These are phyloP conservation scores for Chaenocephalus aceratus DNA, from an alignment of 2,113 vertebrate genomes.

Conservation along the genomic window DNA sequence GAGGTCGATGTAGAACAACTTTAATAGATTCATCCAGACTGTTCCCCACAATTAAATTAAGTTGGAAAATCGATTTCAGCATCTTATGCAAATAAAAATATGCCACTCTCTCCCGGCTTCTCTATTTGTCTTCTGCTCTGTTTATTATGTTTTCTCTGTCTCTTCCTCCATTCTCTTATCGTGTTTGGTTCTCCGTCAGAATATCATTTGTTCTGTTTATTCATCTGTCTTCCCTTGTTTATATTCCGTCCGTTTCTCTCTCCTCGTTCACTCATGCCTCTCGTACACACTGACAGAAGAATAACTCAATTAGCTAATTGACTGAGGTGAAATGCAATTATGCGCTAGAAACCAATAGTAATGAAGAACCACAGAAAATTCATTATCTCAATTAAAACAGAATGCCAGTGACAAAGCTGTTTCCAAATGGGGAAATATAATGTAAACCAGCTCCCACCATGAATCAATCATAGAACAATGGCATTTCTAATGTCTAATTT, in stretches of 20 bases:
- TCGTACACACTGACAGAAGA: slow-evolving; percentile 15
- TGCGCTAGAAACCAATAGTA: slow-evolving; percentile 55
- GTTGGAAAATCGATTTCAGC: slow-evolving; percentile 75
- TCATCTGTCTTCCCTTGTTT: slow-evolving; percentile 35
- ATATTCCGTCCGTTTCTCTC: slow-evolving; percentile 21
- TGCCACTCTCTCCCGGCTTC: slow-evolving; percentile 47
- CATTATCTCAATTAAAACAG: slow-evolving; percentile 65
- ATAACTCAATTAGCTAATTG: slow-evolving; percentile 52
- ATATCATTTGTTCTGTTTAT: slow-evolving; percentile 27
- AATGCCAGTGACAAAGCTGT: slow-evolving; percentile 36
- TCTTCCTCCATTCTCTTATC: slow-evolving; percentile 12
- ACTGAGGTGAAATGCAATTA: slow-evolving; percentile 70
- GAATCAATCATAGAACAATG: slow-evolving; percentile 42
- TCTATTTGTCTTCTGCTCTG: slow-evolving; percentile 52
- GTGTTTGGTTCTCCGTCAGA: slow-evolving; percentile 29
- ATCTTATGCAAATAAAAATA: slow-evolving; percentile 72
- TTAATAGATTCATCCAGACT: slow-evolving; percentile 71
- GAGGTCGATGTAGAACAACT: slow-evolving; percentile 70
- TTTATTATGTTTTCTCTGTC: slow-evolving; percentile 14
- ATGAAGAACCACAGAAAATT: slow-evolving; percentile 53
- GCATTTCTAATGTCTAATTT: slow-evolving; percentile 14
- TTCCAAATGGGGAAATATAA: slow-evolving; percentile 21
- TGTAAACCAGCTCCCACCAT: slow-evolving; percentile 25
- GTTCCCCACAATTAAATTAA: slow-evolving; percentile 75
- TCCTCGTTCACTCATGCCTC: slow-evolving; percentile 28